These are phyloP conservation scores for Plusia festucae DNA, from an alignment of 2,888 invertebrate genomes.

Conservation along the genomic window DNA sequence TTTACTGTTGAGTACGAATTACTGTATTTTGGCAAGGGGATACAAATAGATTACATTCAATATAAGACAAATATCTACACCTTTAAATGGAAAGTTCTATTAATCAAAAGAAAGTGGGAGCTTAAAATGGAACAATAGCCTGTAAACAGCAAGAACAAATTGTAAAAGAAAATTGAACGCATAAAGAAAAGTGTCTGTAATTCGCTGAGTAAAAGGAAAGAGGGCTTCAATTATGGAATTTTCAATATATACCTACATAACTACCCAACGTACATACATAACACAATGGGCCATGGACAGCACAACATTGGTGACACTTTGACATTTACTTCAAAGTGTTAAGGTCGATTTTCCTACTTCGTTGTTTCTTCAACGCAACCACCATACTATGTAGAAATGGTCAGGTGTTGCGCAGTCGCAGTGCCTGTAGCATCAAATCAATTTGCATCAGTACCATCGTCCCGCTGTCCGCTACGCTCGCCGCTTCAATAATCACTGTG, in stretches of 20 bases:
- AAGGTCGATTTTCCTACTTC: background rate
- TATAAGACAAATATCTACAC: background rate
- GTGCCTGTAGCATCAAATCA: conserved; percentile 75
- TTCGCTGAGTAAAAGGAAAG: conserved; percentile 12
- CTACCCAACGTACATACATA: background rate
- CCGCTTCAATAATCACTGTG: conserved; percentile 73
- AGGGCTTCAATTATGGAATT: conserved; percentile 16
- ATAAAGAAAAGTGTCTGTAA: conserved; percentile 11
- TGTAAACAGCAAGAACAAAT: conserved; percentile 12
- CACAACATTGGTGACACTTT: background rate
- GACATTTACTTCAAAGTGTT: background rate
- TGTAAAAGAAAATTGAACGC: conserved; percentile 23
- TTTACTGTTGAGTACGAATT: too few relatives aligned
- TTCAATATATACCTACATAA: background rate
- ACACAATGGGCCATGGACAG: background rate
- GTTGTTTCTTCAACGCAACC: background rate
- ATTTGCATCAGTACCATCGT: conserved; percentile 71
- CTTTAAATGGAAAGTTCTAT: background rate
- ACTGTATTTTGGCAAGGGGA: too few relatives aligned
- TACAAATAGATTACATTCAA: too few relatives aligned
- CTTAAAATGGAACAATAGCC: conserved; percentile 6
- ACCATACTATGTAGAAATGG: conserved; percentile 28
- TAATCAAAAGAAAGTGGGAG: background rate
- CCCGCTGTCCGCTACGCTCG: conserved; percentile 70
- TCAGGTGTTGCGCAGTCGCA: conserved; percentile 65